These are phyloP conservation scores for Drosophila suboccidentalis DNA, from an alignment of 2,888 invertebrate species.

Conservation along the genomic window DNA sequence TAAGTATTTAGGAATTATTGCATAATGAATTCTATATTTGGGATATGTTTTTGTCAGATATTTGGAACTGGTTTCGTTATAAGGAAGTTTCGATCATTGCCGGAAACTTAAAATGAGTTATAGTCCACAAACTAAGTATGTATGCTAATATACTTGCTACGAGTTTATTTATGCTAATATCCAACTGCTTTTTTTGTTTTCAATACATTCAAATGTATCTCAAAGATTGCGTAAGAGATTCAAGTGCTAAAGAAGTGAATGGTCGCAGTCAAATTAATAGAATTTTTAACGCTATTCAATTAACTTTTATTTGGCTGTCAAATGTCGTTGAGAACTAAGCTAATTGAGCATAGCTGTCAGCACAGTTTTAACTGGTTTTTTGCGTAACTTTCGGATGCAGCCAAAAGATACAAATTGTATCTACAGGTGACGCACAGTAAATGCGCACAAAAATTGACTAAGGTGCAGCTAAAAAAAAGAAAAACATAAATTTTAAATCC, in stretches of 20 bases:
- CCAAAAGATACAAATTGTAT: conserved; percentile 45
- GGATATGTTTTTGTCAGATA: conserved; percentile 18
- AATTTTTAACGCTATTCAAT: conserved; percentile 41
- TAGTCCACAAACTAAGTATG: conserved; percentile 25
- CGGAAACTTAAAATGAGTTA: conserved; percentile 65
- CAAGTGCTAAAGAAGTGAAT: conserved; percentile 23
- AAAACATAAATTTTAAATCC: conserved; percentile 18
- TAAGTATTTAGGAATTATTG: conserved; percentile 46
- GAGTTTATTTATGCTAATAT: conserved; percentile 53
- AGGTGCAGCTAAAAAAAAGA: conserved; percentile 47
- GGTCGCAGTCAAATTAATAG: conserved; percentile 17
- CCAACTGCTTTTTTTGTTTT: background rate
- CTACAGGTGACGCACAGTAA: conserved; percentile 48
- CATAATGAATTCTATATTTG: conserved; percentile 33
- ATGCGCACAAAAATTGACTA: conserved; percentile 42
- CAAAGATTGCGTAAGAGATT: conserved; percentile 24
- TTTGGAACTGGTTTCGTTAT: conserved; percentile 54
- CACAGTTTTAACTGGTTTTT: conserved; percentile 55
- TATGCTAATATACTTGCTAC: conserved; percentile 31
- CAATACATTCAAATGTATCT: conserved; percentile 1
- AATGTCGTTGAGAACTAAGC: conserved; percentile 53
- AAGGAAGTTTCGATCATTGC: conserved; percentile 65
- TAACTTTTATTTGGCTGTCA: conserved; percentile 39
- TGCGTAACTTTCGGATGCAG: conserved; percentile 47
- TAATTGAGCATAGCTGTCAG: conserved; percentile 75